Evolutionary conservation across 2,113 vertebrate species (phyloP).

Genomic region (Herpetotheres cachinnans): DNA sequence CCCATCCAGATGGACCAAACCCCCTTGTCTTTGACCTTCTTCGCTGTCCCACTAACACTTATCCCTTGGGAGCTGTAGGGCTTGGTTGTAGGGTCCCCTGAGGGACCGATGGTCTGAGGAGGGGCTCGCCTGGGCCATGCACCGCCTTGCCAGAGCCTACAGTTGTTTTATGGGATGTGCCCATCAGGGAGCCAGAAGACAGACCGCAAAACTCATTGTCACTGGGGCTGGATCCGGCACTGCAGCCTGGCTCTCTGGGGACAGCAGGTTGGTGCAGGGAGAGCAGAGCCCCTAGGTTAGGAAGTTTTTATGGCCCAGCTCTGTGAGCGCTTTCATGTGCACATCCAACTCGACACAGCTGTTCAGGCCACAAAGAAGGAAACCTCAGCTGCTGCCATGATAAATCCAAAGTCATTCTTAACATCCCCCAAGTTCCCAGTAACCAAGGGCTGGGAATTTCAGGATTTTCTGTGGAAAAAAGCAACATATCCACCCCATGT

Average conservation of each 20-base stretch:
- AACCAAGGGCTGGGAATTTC: neutral
- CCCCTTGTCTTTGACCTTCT: neutral
- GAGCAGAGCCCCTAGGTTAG: neutral
- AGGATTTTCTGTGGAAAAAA: constrained; percentile 6
- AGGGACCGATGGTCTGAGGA: neutral
- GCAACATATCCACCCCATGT: neutral
- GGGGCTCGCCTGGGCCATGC: neutral
- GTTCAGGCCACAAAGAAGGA: constrained; percentile 22
- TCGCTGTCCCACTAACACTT: neutral
- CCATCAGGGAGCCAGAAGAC: neutral
- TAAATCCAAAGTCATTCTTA: neutral
- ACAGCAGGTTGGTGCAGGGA: neutral
- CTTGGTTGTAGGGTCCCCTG: neutral
- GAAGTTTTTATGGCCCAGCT: constrained; percentile 5
- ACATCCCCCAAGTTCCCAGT: neutral
- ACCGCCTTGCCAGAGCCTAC: neutral
- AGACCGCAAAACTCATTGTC: neutral
- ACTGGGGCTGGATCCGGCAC: neutral
- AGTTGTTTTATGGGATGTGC: neutral
- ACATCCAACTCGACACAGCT: neutral
- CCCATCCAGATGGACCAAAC: neutral
- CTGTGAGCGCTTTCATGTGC: neutral
- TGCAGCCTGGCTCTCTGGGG: neutral
- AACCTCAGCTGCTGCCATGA: neutral
- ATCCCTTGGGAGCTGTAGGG: neutral